Conservation (phyloP, 2,113 vertebrate genomes). For the Octodon degus region DNA sequence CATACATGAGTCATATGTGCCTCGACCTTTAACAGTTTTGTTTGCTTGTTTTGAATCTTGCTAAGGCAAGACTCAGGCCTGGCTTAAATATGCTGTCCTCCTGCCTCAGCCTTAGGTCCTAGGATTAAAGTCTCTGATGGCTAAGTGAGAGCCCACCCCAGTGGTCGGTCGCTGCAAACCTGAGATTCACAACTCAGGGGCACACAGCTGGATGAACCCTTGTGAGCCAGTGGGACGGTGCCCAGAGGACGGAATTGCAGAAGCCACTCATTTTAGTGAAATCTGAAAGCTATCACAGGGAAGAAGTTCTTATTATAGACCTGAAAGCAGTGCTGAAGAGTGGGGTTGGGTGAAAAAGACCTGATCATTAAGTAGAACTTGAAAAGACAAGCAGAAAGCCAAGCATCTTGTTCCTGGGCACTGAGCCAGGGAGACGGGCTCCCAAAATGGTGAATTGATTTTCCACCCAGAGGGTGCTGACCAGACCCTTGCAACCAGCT, state of each 20-base stretch:
- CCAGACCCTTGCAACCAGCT: not conserved
- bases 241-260: not conserved
- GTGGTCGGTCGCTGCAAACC: not conserved
- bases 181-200: not conserved
- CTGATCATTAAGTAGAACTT: not conserved
- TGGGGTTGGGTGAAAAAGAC: not conserved
- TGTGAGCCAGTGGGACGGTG: not conserved
- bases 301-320: not conserved
- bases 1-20: not conserved
- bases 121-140: not conserved
- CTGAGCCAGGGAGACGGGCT: not conserved
- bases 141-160: not conserved
- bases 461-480: not conserved
- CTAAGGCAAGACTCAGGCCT: not conserved
- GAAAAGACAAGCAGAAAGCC: not conserved
- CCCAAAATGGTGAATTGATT: not conserved
- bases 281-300: not conserved
- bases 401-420: not conserved
- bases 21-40: not conserved
- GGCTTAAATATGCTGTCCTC: not conserved
- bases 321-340: not conserved
- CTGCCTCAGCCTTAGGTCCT: not conserved
- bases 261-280: not conserved
- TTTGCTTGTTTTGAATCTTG: not conserved
- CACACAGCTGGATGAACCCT: rapidly evolving